Percentiles rank a stretch among this genome's conserved stretches.
Conservation (phyloP, 1,140 invertebrate species). For the Lethocerus indicus region DNA sequence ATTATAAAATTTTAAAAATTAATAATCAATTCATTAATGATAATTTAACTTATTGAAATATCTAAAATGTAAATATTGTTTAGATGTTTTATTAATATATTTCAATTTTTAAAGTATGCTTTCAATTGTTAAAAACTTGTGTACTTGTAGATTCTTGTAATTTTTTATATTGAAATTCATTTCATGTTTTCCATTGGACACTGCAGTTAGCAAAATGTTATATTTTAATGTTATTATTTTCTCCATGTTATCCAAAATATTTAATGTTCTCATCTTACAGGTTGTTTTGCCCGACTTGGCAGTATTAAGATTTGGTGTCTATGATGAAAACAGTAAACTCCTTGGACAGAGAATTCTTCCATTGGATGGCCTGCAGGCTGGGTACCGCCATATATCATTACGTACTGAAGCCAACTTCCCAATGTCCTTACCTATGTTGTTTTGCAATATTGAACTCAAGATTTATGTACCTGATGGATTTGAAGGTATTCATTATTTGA, state of each 20-base stretch:
- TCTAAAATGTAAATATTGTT: neutral
- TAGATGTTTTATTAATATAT: slow-evolving; percentile 1
- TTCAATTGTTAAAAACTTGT: too few relatives aligned
- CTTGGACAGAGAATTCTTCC: slow-evolving; percentile 95
- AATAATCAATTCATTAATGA: too few relatives aligned
- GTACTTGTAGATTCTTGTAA: too few relatives aligned
- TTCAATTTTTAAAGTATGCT: neutral
- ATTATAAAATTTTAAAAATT: too few relatives aligned
- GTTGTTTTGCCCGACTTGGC: slow-evolving; percentile 96
- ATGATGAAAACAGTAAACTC: slow-evolving; percentile 95
- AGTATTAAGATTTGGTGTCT: slow-evolving; percentile 92
- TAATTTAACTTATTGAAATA: neutral
- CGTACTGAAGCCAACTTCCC: slow-evolving; percentile 98
- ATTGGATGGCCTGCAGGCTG: slow-evolving; percentile 90
- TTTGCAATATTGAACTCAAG: slow-evolving; percentile 97
- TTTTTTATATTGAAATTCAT: too few relatives aligned
- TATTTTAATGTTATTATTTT: too few relatives aligned
- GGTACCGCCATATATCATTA: slow-evolving; percentile 94
- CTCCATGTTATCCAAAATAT: too few relatives aligned
- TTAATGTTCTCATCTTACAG: too few relatives aligned
- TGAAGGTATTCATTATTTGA: slow-evolving; percentile 50
- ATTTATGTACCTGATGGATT: slow-evolving; percentile 99
- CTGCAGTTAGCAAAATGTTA: too few relatives aligned
- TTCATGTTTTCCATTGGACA: too few relatives aligned
- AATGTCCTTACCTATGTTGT: slow-evolving; percentile 95